Evolutionary conservation across 2,797 vertebrate genomes (phyloP).

Genomic region (Anguilla obscura): DNA sequence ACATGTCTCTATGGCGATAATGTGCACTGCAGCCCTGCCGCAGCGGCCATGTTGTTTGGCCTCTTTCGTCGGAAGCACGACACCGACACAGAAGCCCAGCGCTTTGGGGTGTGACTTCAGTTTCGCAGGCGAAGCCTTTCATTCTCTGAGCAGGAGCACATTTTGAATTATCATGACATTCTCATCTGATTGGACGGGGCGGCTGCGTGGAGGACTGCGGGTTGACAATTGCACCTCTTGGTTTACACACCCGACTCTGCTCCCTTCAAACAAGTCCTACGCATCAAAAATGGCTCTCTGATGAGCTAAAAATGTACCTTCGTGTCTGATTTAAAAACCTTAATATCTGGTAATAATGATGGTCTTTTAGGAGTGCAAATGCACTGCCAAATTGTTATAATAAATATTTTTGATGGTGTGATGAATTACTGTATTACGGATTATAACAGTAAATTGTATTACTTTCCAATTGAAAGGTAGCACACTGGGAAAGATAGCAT

Average conservation of each 20-base stretch:
- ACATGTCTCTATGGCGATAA: not conserved
- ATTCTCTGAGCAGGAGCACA: constrained; percentile 71
- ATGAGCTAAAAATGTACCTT: not conserved
- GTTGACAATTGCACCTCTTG: constrained; percentile 65
- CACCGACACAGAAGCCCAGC: constrained; percentile 20
- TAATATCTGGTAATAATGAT: not conserved
- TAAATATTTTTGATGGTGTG: not conserved
- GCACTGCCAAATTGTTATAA: not conserved
- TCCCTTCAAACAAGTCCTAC: not conserved
- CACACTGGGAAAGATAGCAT: not conserved
- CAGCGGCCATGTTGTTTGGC: not conserved
- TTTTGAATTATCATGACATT: constrained; percentile 73
- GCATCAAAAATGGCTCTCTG: not conserved
- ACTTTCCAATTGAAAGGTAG: not conserved
- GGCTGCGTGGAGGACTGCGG: constrained; percentile 76
- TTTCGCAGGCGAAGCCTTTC: constrained; percentile 70
- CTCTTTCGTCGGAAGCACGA: not conserved
- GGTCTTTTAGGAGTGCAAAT: not conserved
- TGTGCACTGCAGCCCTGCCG: not conserved
- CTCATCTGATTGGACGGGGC: constrained; percentile 77
- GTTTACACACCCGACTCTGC: constrained; percentile 56
- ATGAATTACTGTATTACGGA: not conserved
- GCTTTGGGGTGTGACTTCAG: constrained; percentile 58
- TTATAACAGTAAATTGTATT: not conserved
- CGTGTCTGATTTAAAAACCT: not conserved